Evolutionary conservation across 2,113 vertebrate genomes (phyloP), one percentile per base, ranked within the genome.

Genomic region (Sterna hirundo): DNA sequence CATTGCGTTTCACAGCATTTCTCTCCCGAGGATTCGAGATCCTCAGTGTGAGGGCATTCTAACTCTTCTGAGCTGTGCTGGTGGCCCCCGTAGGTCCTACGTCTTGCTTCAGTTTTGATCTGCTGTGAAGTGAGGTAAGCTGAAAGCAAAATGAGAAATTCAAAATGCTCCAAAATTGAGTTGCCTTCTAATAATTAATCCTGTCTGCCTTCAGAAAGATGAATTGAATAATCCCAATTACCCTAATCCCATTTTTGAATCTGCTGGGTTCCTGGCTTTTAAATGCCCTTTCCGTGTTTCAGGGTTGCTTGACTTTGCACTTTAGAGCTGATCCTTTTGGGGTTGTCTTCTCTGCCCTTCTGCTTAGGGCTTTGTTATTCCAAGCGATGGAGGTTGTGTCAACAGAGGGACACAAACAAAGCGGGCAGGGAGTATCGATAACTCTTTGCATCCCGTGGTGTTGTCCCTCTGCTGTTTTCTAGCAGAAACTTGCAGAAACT

Each of bases 1-100:
- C 72, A 6, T 22, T 4, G 55, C 3, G 0, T 36, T 54, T 68
- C 36, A 0, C 8, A 12, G 61, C 22, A 0, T 21, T 64, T 10
- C n/a, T 25, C 15, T 62, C 34, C 40, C 5, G 47, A 2, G 65
- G 55, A 18, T 58, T 62, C 13, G 0, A 61, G 57, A 23, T 62
- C 25, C 27, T 54, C 40, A 2, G 2, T 3, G 46, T 8, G 74
- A 42, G 74, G 81, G 74, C 15, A 21, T 46, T 64, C 25, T 21
- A 0, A 7, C 47, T 38, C 36, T n/a, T 23, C 40, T 5, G 18
- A 26, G 1, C 60, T 21, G 16, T 27, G 52, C 52, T 26, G 5
- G 46, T 18, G 34, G 34, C 30, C 22, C 6, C 36, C 5, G 2
- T 0, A 1, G 7, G 23, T 49, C 54, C 64, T 19, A 10, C 44